Base-by-base conservation (phyloP, 1,140 invertebrate species). In the Zeugodacus cucurbitae region DNA sequence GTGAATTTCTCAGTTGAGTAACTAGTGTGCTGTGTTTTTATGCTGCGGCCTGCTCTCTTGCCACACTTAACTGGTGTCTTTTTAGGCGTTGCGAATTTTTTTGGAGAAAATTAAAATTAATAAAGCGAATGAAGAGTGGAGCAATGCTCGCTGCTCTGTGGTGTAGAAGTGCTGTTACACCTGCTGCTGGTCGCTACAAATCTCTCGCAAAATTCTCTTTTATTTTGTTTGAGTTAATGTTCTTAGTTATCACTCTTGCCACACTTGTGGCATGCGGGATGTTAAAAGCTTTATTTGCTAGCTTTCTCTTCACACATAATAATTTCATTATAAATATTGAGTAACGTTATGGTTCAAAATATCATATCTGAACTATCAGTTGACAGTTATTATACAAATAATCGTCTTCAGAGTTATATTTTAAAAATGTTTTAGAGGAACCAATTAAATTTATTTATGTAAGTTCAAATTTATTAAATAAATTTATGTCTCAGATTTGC, bases 1-100 rank as follows among this genome's bases (percentile, higher is more conserved):
- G 86, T 87, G 86, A 87, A 70, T 67, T 67, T 87, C 59, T 44
- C 74, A 48, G n/a, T 14, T n/a, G 41, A 82, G 74, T 41, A 82
- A 82, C 74, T 82, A 82, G 74, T 82, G n/a, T 82, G 41, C 7
- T 26, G 67, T 37, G n/a, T n/a, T 7, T 1, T 29, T 14, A 29
- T 44, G 10, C 41, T 87, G 37, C 70, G 6, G 20, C 17, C 10
- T 87, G 37, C 62, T n/a, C n/a, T 67, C 22, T 59, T 22, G 87
- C 59, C 59, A 67, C 44, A 67, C 7, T 44, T 17, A 11, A 34
- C 20, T n/a, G n/a, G n/a, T n/a, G n/a, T n/a, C n/a, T n/a, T n/a
- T n/a, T n/a, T n/a, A n/a, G n/a, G n/a, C n/a, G 3, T 74, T 74
- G 32, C 1, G 67, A 74, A 5, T 74, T 87, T 82, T n/a, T 87